Conservation (phyloP, 2,797 vertebrate genomes). For the Malurus leucopterus region DNA sequence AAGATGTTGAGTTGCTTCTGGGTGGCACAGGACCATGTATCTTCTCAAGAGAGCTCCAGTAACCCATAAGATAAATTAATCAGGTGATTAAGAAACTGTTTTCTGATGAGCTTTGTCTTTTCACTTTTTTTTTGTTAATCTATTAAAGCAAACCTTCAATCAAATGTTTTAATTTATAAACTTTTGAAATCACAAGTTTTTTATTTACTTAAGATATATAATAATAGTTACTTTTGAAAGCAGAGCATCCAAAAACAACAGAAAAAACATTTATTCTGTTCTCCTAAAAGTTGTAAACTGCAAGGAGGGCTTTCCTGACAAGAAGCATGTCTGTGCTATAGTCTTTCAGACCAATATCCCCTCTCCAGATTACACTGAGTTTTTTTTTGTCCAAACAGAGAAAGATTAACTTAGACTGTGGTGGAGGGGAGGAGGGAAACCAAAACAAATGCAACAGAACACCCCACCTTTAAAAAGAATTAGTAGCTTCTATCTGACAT, state of each 20-base stretch:
- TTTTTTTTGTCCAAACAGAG: not conserved
- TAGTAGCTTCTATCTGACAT: not conserved
- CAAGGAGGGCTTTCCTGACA: not conserved
- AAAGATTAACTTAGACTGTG: not conserved
- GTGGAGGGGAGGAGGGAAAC: accelerated
- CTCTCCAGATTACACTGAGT: not conserved
- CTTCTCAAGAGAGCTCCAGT: not conserved
- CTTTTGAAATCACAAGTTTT: not conserved
- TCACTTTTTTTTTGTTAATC: not conserved
- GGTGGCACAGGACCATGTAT: not conserved
- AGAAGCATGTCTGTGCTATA: not conserved
- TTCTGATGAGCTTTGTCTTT: not conserved
- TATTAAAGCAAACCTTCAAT: not conserved
- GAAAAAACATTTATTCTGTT: not conserved
- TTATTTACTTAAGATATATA: constrained; percentile 3
- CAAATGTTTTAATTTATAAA: not conserved
- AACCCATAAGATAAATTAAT: not conserved
- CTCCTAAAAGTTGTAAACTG: not conserved
- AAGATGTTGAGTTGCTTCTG: not conserved
- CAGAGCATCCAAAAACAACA: not conserved
- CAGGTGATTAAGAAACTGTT: not conserved
- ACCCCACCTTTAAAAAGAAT: not conserved
- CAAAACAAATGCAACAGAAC: not conserved
- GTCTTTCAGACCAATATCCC: not conserved
- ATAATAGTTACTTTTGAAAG: not conserved